phyloP scores from a whole-genome alignment of 2,797 vertebrate genomes.

The Thripadectes ignobilis region DNA sequence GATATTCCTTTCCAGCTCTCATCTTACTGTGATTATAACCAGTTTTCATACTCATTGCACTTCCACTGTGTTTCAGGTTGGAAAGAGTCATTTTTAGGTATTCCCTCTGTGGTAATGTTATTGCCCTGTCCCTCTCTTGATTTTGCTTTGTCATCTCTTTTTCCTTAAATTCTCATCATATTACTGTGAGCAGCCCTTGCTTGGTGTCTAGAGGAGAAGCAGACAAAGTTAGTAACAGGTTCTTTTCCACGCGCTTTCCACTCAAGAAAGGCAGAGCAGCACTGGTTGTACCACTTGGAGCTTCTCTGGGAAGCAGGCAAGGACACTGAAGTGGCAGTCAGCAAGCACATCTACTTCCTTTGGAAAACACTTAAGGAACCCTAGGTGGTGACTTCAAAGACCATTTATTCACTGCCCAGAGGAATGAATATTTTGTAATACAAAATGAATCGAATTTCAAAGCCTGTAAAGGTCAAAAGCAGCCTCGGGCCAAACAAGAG shows the following conservation, averaged over 20 bases:
- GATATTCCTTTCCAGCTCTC: background rate
- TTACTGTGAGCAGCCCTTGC: background rate
- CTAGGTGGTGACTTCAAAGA: slow-evolving; percentile 61
- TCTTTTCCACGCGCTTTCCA: background rate
- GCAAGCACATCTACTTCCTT: background rate
- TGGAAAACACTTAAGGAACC: background rate
- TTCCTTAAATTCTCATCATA: background rate
- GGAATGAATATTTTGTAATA: slow-evolving; percentile 59
- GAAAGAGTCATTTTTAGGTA: background rate
- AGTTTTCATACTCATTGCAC: background rate
- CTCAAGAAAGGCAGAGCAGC: background rate
- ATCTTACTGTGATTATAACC: background rate
- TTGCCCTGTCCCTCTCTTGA: background rate
- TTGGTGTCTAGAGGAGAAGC: background rate
- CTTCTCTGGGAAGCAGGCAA: background rate
- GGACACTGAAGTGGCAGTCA: background rate
- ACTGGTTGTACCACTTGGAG: background rate
- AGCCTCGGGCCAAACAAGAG: slow-evolving; percentile 61
- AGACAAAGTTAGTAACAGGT: background rate
- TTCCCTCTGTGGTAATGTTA: background rate
- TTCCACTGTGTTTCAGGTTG: background rate
- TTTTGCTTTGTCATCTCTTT: background rate
- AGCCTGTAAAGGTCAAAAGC: slow-evolving; percentile 61
- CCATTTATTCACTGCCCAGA: slow-evolving; percentile 24
- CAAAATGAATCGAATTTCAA: slow-evolving; percentile 68